Percentiles rank a stretch among this genome's conserved stretches.
Evolutionary conservation across 2,797 vertebrate species (phyloP).

Genomic region (Mormyrus proboscirostris): DNA sequence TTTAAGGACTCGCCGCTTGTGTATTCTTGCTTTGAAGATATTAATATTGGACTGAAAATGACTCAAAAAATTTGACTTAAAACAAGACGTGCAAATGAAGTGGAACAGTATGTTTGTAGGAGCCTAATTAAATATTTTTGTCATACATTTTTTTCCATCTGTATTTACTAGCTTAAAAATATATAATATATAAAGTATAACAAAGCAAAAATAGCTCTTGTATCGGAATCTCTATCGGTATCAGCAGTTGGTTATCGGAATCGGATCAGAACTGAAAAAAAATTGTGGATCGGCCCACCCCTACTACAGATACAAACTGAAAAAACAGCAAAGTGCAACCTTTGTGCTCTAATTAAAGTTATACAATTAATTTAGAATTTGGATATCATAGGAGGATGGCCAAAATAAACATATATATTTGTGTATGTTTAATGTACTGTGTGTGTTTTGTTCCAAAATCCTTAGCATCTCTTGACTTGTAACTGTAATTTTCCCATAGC

Average conservation of each 20-base stretch:
- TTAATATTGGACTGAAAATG: neutral
- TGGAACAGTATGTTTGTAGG: neutral
- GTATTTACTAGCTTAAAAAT: neutral
- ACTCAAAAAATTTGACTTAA: neutral
- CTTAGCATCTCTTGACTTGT: neutral
- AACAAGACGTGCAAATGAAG: neutral
- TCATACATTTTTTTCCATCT: neutral
- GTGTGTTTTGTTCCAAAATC: neutral
- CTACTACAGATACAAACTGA: neutral
- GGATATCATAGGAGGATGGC: neutral
- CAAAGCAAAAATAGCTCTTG: neutral
- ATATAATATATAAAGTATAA: neutral
- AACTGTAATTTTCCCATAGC: conserved; percentile 15
- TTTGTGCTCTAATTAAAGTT: neutral
- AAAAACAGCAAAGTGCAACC: neutral
- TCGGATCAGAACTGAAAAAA: neutral
- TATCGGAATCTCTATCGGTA: neutral
- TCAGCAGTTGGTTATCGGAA: neutral
- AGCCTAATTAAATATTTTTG: neutral
- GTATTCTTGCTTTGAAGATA: neutral
- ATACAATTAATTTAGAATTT: neutral
- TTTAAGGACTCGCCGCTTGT: no score
- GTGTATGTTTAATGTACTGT: neutral
- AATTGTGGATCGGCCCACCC: neutral
- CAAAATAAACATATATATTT: neutral